Evolutionary conservation across 2,113 vertebrate genomes (phyloP).

Genomic region (Rhinolophus sinicus): DNA sequence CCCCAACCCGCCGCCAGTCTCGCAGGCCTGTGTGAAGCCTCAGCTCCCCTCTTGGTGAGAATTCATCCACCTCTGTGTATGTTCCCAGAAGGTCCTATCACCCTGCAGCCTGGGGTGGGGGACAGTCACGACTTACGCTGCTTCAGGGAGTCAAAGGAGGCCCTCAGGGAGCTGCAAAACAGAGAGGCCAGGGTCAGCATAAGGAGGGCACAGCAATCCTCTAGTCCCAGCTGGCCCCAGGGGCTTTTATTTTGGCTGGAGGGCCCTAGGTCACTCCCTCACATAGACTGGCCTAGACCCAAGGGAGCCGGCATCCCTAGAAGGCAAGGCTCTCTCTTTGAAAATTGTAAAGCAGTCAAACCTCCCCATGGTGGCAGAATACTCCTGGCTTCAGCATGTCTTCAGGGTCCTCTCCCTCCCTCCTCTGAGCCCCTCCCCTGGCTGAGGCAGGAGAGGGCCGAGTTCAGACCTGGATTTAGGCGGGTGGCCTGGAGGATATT

Average conservation of each 20-base stretch:
- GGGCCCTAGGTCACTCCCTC: not conserved
- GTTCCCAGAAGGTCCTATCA: not conserved
- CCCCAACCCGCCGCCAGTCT: not conserved
- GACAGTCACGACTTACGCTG: conserved; percentile 89
- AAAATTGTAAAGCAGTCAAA: not conserved
- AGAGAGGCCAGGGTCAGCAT: not conserved
- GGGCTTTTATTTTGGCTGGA: not conserved
- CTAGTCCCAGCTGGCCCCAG: not conserved
- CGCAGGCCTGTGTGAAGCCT: not conserved
- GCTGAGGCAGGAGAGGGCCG: not conserved
- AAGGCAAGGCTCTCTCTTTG: not conserved
- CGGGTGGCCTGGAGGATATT: not conserved
- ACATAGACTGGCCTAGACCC: not conserved
- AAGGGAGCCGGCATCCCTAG: not conserved
- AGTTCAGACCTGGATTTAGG: not conserved
- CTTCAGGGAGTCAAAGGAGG: conserved; percentile 94
- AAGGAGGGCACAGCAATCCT: not conserved
- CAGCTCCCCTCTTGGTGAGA: not conserved
- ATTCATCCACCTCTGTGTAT: not conserved
- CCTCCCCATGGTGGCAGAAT: no score
- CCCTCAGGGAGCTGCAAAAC: conserved; percentile 90
- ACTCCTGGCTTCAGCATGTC: not conserved
- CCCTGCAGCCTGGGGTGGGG: not conserved
- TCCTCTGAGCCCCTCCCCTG: not conserved
- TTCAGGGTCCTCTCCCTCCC: not conserved